Conservation (phyloP, 2,113 vertebrate species). For the Candoia aspera region DNA sequence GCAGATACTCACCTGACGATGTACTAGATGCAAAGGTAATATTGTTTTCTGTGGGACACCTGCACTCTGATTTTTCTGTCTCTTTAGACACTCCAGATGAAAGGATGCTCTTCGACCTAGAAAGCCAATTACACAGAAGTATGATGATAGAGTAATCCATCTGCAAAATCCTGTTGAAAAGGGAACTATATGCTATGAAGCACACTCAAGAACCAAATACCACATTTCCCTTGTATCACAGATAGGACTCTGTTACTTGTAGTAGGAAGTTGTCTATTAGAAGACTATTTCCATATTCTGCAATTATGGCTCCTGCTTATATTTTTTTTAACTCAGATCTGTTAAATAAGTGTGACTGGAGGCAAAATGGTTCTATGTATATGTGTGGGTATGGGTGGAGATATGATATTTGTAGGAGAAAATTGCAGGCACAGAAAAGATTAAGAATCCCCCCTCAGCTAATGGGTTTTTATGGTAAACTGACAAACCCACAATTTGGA, state of each 20-base stretch:
- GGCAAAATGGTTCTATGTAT: background rate
- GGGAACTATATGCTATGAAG: background rate
- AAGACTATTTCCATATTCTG: background rate
- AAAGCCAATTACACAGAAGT: conserved; percentile 36
- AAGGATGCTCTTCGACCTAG: conserved; percentile 94
- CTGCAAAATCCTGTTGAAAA: background rate
- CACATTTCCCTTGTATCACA: background rate
- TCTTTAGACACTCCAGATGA: conserved; percentile 94
- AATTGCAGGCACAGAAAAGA: background rate
- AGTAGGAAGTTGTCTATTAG: background rate
- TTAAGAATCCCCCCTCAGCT: background rate
- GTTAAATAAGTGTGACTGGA: background rate
- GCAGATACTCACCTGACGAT: conserved; percentile 87
- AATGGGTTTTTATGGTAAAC: background rate
- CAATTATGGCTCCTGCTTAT: background rate
- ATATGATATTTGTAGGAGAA: background rate
- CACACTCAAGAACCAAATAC: background rate
- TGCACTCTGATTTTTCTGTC: conserved; percentile 82
- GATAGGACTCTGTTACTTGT: background rate
- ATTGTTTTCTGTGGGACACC: conserved; percentile 92
- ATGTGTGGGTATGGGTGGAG: background rate
- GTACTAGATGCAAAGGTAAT: conserved; percentile 91
- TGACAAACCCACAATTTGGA: background rate
- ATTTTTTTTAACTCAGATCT: background rate
- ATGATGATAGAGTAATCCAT: conserved; percentile 22